Evolutionary conservation across 1,140 invertebrate genomes (phyloP), one percentile per base, ranked within the genome.

Genomic region (Glossosoma conforme): DNA sequence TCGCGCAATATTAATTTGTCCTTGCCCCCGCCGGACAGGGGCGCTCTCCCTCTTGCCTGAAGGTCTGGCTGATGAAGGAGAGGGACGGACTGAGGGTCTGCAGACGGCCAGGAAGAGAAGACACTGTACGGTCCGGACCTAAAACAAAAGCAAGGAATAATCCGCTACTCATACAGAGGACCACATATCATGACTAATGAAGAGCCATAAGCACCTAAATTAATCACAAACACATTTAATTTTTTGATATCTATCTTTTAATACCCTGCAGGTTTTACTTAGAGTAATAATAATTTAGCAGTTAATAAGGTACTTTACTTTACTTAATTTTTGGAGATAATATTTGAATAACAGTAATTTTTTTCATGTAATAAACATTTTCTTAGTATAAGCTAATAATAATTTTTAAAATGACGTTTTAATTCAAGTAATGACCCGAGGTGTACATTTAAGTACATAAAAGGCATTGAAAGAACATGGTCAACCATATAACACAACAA

Each of bases 121-220:
- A 14, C 48, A 36, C 37, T 42, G 22, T 50, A 52, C 52, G 40
- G 49, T 52, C 43, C 44, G 49, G 49, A 50, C 22, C 45, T 50
- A 42, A 52, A 57, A 57, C 48, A 51, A 57, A 57, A 57, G 48
- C 48, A 17, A 32, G 48, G 54, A 57, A 57, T 57, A 51, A 57
- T 57, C 54, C 54, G 41, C 28, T 52, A 45, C 50, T 56, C 49
- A 52, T 52, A 57, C 54, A 57, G 52, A 49, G 54, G 54, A 28
- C 48, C 49, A 57, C 54, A 48, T 44, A 24, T 52, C 41, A 19
- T 37, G 36, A 5, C 15, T 19, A 14, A 2, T 38, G 19, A 11
- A 8, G 40, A 30, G 1, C 18, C 14, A 25, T n/a, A 40, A 40
- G 45, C 20, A 24, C 32, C 32, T 46, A 46, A 46, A 35, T 25